Conservation (phyloP, 2,113 vertebrate genomes). For the Cyanoderma ruficeps region DNA sequence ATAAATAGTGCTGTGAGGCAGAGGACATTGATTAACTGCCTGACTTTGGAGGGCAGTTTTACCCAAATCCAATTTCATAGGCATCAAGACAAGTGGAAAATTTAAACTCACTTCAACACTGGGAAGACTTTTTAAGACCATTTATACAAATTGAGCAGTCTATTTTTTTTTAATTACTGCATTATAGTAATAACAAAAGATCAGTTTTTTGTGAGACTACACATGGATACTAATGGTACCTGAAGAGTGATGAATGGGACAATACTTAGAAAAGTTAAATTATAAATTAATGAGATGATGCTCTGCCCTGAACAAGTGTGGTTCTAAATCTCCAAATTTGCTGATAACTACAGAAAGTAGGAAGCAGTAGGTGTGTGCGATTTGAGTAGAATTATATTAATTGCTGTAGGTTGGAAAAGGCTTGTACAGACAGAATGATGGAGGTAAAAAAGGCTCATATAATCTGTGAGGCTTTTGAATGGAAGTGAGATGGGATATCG, state of each 20-base stretch:
- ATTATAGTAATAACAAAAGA: not conserved
- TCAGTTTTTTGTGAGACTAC: not conserved
- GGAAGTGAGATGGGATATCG: not conserved
- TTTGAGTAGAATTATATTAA: not conserved
- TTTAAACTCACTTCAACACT: not conserved
- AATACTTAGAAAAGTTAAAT: not conserved
- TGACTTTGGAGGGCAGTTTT: not conserved
- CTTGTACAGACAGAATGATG: not conserved
- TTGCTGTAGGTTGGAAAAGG: not conserved
- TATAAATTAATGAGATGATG: not conserved
- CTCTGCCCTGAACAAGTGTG: not conserved
- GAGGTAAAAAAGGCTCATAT: not conserved
- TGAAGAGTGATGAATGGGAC: fast-evolving
- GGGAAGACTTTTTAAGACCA: not conserved
- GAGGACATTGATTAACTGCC: not conserved
- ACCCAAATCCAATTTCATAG: not conserved
- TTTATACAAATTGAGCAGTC: not conserved
- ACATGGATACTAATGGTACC: not conserved
- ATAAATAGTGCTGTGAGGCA: not conserved
- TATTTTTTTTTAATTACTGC: not conserved
- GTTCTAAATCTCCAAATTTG: not conserved
- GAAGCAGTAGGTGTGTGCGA: not conserved
- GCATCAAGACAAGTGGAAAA: not conserved
- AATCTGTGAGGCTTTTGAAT: not conserved
- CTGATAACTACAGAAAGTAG: not conserved